Evolutionary conservation across 2,888 invertebrate species (phyloP), one percentile per base, ranked within the genome.

Genomic region (Aradus depressus): DNA sequence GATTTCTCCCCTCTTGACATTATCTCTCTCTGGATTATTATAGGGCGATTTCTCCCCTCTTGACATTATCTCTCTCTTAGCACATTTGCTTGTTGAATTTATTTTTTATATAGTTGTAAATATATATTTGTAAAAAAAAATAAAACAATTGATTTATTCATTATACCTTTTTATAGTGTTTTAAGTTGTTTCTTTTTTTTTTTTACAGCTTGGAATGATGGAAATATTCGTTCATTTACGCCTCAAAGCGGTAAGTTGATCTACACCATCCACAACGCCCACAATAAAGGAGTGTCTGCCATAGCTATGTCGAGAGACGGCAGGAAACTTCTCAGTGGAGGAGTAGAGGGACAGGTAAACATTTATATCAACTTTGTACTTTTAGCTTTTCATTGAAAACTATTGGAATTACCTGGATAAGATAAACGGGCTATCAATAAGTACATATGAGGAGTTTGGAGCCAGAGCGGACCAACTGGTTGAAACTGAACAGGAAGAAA

Each of bases 211-310:
- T 88, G 88, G 88, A 84, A 84, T 66, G 88, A 88, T 66, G 87
- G 86, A 3, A 76, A 80, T 41, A 83, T 89, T 58, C 73, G 88
- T 38, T 78, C 85, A 0, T 89, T 88, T 65, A 84, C 86, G 0
- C 86, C 88, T 0, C 75, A 90, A 54, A 81, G 82, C 0, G 92
- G 91, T 0, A 75, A 81, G 25, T 71, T 85, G 10, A 79, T 87
- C 58, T 92, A 82, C 70, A 79, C 80, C 42, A 89, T 95, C 61
- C 75, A 81, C 59, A 85, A 89, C 70, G 89, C 92, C 1, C 93
- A 95, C 65, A 84, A 86, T 61, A 88, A 89, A 65, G 89, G 89
- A 50, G 84, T 86, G 0, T 88, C 91, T 1, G 87, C 91, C 0
- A 67, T 95, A 32, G 80, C 82, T 21, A 75, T 82, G 58, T 83